Evolutionary conservation across 2,113 vertebrate species (phyloP).

Genomic region (Fregata magnificens): DNA sequence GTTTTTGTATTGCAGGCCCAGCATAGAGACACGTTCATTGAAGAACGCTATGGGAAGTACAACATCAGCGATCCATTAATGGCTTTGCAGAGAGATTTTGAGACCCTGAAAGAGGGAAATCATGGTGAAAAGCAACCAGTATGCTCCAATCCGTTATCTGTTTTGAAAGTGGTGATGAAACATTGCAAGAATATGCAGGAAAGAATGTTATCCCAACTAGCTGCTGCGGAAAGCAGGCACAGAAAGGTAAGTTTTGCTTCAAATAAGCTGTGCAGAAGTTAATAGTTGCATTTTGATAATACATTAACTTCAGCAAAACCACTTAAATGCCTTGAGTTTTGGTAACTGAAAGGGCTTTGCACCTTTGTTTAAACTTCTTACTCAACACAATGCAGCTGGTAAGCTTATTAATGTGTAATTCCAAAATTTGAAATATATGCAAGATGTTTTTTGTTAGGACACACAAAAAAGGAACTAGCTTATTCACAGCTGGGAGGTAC

Average conservation of each 20-base stretch:
- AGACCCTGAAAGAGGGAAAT: constrained; percentile 81
- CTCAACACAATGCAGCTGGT: background rate
- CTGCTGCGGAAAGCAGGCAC: constrained; percentile 91
- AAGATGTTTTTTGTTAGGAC: background rate
- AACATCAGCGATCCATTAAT: constrained; percentile 93
- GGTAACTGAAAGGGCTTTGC: background rate
- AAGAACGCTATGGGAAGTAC: constrained; percentile 93
- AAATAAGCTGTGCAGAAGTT: background rate
- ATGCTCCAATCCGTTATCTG: constrained; percentile 85
- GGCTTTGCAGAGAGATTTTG: constrained; percentile 92
- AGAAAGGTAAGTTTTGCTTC: constrained; percentile 81
- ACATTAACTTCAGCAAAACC: background rate
- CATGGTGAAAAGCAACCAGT: constrained; percentile 77
- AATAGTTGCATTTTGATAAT: background rate
- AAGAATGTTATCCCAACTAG: constrained; percentile 93
- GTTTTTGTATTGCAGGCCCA: constrained; percentile 80
- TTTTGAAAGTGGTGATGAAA: constrained; percentile 92
- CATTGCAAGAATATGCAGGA: constrained; percentile 97
- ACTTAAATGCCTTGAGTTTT: background rate
- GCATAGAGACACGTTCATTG: constrained; percentile 87
- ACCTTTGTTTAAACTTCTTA: background rate
- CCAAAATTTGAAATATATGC: background rate
- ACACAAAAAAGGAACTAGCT: background rate
- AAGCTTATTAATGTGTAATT: background rate
- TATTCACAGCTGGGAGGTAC: background rate